These are phyloP conservation scores for Montipora cactus DNA, from an alignment of 64 coral and sea anemone genomes.

Conservation along the genomic window DNA sequence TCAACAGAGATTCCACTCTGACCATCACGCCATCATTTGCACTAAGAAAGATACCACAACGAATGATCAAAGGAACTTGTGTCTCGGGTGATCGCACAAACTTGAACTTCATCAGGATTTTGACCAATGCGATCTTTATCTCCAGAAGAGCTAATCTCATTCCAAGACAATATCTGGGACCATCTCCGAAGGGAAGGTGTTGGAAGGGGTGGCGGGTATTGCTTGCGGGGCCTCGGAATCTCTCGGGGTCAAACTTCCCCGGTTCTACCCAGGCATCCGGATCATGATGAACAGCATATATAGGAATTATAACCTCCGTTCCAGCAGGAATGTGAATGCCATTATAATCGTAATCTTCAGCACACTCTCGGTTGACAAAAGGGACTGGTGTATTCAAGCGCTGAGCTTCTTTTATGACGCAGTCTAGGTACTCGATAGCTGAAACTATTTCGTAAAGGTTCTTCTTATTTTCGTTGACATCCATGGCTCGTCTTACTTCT, in stretches of 20 bases:
- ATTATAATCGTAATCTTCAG: conserved; percentile 39
- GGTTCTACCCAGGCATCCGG: conserved; percentile 67
- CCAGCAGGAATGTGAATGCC: conserved; percentile 57
- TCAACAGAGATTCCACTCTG: background rate
- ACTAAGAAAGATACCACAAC: conserved; percentile 36
- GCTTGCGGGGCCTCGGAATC: conserved; percentile 52
- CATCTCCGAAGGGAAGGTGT: conserved; percentile 63
- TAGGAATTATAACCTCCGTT: conserved; percentile 35
- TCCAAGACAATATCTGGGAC: conserved; percentile 53
- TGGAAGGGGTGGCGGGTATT: conserved; percentile 42
- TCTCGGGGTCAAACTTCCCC: conserved; percentile 68
- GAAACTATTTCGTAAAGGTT: conserved; percentile 50
- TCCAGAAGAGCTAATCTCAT: conserved; percentile 58
- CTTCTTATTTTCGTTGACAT: background rate
- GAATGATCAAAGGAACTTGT: conserved; percentile 38
- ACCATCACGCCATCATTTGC: conserved; percentile 47
- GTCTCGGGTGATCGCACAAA: conserved; percentile 51
- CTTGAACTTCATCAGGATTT: conserved; percentile 36
- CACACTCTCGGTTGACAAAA: conserved; percentile 53
- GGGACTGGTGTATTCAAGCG: conserved; percentile 50
- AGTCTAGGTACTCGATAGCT: conserved; percentile 72
- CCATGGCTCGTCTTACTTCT: background rate
- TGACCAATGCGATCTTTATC: conserved; percentile 51
- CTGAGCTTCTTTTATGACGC: conserved; percentile 67
- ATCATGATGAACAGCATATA: conserved; percentile 73